A percentile compares a stretch with the other conserved stretches of the same genome.
Conservation (phyloP, 1,140 invertebrate species). For the Eriocheir sinensis region DNA sequence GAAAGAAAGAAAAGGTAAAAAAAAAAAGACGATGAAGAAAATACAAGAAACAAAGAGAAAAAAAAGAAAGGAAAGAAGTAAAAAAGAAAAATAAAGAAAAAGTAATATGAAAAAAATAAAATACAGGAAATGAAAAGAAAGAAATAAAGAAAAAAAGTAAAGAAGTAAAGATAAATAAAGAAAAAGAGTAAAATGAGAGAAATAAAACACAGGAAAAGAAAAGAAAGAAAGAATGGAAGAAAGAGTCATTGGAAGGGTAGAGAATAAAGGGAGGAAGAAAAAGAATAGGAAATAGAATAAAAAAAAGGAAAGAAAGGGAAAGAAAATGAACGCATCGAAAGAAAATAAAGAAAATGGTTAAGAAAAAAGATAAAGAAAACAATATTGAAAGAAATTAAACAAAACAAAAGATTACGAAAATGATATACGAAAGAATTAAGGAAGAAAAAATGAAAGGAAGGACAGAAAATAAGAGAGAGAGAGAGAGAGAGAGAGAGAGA, state of each 20-base stretch:
- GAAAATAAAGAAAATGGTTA: background rate
- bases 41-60: background rate
- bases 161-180: background rate
- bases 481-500: background rate
- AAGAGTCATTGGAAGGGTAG: background rate
- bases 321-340: too few species aligned
- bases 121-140: background rate
- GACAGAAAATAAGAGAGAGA: conserved; percentile 24
- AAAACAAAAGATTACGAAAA: too few species aligned
- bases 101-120: conserved; percentile 9
- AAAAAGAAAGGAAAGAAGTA: background rate
- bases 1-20: background rate
- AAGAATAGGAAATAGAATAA: background rate
- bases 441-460: too few species aligned
- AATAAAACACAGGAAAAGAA: background rate
- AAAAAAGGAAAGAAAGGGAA: background rate
- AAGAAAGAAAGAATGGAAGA: background rate
- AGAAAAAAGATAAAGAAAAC: background rate
- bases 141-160: background rate
- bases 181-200: background rate
- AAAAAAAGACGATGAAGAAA: background rate
- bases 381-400: background rate
- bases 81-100: background rate
- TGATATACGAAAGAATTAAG: background rate
- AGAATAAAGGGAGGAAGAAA: background rate